Evolutionary conservation across 2,797 vertebrate genomes (phyloP).

Genomic region (Sebastes vulpes): DNA sequence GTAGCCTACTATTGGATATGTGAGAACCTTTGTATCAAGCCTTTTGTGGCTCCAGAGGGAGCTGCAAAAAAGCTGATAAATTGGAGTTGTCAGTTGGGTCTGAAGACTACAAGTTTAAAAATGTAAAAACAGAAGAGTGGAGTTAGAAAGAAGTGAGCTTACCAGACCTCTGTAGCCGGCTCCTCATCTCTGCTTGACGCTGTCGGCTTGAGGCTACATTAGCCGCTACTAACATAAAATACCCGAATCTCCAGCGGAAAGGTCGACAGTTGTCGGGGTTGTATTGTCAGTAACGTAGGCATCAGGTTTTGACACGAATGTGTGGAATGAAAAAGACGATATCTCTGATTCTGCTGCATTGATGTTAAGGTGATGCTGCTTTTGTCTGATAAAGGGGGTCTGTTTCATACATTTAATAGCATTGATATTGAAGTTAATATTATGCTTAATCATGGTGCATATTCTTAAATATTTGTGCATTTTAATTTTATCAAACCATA

Average conservation of each 20-base stretch:
- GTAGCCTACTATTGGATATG: not conserved
- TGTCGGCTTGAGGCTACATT: not conserved
- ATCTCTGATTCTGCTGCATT: not conserved
- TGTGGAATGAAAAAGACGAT: not conserved
- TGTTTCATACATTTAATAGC: not conserved
- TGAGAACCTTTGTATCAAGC: not conserved
- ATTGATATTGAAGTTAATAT: not conserved
- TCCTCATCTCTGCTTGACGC: not conserved
- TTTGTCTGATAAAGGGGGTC: not conserved
- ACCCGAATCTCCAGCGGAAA: not conserved
- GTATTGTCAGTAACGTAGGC: not conserved
- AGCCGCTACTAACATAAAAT: not conserved
- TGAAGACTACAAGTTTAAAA: not conserved
- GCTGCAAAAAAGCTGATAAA: not conserved
- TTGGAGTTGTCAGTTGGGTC: not conserved
- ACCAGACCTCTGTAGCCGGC: not conserved
- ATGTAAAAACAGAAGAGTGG: not conserved
- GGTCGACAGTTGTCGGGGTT: not conserved
- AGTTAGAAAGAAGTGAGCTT: not conserved
- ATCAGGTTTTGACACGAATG: not conserved
- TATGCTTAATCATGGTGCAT: not conserved
- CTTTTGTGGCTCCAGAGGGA: not conserved
- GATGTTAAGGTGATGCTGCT: not conserved
- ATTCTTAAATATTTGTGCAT: not conserved
- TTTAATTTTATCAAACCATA: not conserved